Conservation (phyloP, 2,888 invertebrate species). For the Sepiola atlantica region DNA sequence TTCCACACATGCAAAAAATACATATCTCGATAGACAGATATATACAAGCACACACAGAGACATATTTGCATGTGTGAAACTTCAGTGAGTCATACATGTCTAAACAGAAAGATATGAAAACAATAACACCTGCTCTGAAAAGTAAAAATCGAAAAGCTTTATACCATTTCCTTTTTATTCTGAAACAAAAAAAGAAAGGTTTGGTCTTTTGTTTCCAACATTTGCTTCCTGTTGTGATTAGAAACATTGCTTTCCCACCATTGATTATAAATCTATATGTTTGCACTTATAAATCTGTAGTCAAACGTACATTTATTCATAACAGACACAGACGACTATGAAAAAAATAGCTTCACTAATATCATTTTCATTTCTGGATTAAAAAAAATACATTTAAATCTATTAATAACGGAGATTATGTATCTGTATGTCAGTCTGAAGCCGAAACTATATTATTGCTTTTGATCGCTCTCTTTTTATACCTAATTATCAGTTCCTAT, state of each 20-base stretch:
- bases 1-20: neutral
- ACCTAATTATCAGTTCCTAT: no score
- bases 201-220: neutral
- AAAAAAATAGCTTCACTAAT: neutral
- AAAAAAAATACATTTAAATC: neutral
- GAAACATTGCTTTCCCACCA: neutral
- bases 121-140: neutral
- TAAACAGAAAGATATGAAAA: neutral
- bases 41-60: neutral
- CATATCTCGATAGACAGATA: neutral
- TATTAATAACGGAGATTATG: no score
- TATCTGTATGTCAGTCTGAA: no score
- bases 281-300: neutral
- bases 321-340: neutral
- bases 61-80: neutral
- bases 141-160: neutral
- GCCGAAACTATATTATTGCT: no score
- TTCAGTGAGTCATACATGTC: neutral
- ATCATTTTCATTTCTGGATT: neutral
- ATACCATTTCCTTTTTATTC: neutral
- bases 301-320: neutral
- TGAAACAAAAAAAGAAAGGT: neutral
- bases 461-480: no score
- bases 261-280: neutral
- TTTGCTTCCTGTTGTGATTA: neutral